Evolutionary conservation across 2,797 vertebrate species (phyloP), one percentile per base, ranked within the genome.

Genomic region (Syngnathus rostellatus): DNA sequence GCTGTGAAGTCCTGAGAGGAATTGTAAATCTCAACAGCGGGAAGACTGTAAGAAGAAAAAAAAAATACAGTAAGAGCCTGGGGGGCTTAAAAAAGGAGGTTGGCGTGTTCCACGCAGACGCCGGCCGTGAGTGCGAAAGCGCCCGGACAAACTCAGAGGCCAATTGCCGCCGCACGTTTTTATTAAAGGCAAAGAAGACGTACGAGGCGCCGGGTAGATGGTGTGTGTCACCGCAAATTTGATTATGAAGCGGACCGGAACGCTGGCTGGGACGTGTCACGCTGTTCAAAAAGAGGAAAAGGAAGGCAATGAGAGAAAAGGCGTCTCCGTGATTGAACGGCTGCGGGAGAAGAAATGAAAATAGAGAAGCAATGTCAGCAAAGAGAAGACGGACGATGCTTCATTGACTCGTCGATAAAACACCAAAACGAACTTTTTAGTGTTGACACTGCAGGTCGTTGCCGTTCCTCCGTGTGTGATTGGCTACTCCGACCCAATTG

Each of bases 71-170:
- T 75, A 61, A 43, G 72, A 73, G 59, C 58, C 41, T 65, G 67
- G 63, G 67, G 65, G 62, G 63, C 65, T 72, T 63, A 66, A 69
- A 83, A 87, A 81, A 86, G 86, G 76, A 75, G 83, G 77, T 88
- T 88, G 84, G 86, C 86, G 83, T 85, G 87, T 89, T 84, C 77
- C 79, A 12, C 16, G 12, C 54, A 17, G 25, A 50, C 63, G 76
- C 2, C 16, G 45, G 45, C 45, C 45, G 45, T 14, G 17, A 69
- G 65, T 31, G 62, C 38, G 62, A 68, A 77, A 75, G 54, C 62
- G 80, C 76, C 89, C 87, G 82, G 87, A 88, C 83, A 88, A 89
- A 89, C 85, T 80, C 80, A 60, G 54, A 76, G 70, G 63, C 66
- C 73, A 70, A 51, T 66, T 53, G 68, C 59, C 63, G 59, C 62